Evolutionary conservation across 1,140 invertebrate species (phyloP).

Genomic region (Tetranychus urticae): DNA sequence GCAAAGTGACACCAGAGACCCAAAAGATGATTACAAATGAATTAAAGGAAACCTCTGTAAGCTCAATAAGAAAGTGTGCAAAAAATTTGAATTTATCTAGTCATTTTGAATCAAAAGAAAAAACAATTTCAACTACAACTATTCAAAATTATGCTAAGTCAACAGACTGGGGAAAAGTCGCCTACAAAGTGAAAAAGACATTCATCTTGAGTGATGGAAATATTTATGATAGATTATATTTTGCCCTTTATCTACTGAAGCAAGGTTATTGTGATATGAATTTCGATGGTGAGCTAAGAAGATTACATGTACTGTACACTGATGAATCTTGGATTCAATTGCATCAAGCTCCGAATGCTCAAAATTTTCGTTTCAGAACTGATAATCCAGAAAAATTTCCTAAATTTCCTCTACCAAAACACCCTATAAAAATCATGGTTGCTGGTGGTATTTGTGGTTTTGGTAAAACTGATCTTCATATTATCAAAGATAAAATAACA

Average conservation of each 20-base stretch:
- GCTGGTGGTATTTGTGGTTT: neutral
- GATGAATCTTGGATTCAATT: neutral
- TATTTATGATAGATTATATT: neutral
- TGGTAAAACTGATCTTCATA: neutral
- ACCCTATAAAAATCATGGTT: neutral
- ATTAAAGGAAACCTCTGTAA: neutral
- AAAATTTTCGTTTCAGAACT: neutral
- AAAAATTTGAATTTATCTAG: neutral
- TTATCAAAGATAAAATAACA: neutral
- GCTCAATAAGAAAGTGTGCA: neutral
- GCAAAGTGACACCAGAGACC: neutral
- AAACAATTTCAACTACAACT: neutral
- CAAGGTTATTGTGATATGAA: neutral
- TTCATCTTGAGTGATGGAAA: neutral
- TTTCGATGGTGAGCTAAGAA: neutral
- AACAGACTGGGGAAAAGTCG: neutral
- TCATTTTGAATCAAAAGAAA: neutral
- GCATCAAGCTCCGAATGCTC: neutral
- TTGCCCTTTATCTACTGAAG: neutral
- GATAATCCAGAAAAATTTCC: neutral
- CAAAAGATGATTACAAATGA: neutral
- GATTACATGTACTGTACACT: neutral
- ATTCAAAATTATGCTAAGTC: neutral
- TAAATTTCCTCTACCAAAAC: neutral
- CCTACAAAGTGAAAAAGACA: neutral